These are phyloP conservation scores for Yponomeuta cagnagella DNA, from an alignment of 2,888 invertebrate species.

Conservation along the genomic window DNA sequence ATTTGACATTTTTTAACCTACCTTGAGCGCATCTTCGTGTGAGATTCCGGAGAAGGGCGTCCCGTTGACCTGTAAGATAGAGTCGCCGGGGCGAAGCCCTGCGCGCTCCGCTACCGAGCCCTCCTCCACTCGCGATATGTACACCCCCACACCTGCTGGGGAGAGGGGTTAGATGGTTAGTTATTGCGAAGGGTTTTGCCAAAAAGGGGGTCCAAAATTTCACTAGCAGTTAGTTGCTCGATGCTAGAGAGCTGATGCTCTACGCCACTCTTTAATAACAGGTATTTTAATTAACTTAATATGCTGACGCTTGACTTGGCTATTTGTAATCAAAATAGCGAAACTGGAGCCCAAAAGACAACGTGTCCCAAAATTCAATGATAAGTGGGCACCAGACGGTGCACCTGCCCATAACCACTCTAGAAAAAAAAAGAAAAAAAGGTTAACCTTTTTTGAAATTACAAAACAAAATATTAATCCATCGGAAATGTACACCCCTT, in stretches of 20 bases:
- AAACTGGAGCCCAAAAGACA: too few relatives aligned
- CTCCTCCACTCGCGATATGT: constrained; percentile 93
- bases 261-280: too few relatives aligned
- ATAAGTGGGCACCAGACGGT: too few relatives aligned
- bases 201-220: not conserved
- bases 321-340: not conserved
- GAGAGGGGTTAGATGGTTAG: not conserved
- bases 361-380: too few relatives aligned
- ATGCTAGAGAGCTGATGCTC: too few relatives aligned
- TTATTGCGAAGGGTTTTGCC: not conserved
- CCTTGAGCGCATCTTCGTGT: constrained; percentile 94
- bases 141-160: constrained; percentile 86
- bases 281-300: too few relatives aligned
- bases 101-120: constrained; percentile 92
- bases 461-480: too few relatives aligned
- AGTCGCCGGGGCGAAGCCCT: constrained; percentile 93
- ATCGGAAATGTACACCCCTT: too few relatives aligned
- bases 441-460: too few relatives aligned
- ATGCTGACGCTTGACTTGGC: not conserved
- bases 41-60: constrained; percentile 94
- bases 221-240: too few relatives aligned
- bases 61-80: constrained; percentile 95
- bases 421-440: too few relatives aligned
- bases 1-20: constrained; percentile 45
- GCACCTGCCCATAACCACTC: too few relatives aligned